Conservation (phyloP, 1,140 invertebrate genomes). For the Drosophila tsacasi region DNA sequence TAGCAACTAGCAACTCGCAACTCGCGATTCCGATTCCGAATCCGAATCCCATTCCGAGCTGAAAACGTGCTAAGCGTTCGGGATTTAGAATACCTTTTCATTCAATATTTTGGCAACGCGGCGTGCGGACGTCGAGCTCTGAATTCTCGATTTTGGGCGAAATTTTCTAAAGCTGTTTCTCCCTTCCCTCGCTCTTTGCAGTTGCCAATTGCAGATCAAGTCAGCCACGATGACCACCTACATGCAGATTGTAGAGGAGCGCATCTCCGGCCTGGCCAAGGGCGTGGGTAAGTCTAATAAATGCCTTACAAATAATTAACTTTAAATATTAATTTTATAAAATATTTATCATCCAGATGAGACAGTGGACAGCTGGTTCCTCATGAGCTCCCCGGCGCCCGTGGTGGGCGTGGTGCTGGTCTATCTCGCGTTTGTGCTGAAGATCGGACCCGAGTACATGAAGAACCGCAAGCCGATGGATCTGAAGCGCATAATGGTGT, state of each 20-base stretch:
- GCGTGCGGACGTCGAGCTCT: slow-evolving; percentile 64
- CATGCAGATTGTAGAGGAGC: slow-evolving; percentile 81
- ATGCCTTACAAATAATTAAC: not conserved
- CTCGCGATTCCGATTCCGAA: slow-evolving; percentile 23
- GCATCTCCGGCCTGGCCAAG: slow-evolving; percentile 76
- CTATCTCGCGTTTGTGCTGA: slow-evolving; percentile 90
- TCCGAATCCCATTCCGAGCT: slow-evolving; percentile 18
- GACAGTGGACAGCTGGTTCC: slow-evolving; percentile 87
- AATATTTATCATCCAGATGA: slow-evolving; percentile 86
- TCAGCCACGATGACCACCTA: slow-evolving; percentile 70
- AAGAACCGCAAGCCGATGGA: slow-evolving; percentile 89
- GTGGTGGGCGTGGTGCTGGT: slow-evolving; percentile 87
- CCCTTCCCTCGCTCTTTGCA: slow-evolving; percentile 19
- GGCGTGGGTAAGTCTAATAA: slow-evolving; percentile 73
- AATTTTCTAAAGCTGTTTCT: slow-evolving; percentile 58
- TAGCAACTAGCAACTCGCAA: slow-evolving; percentile 16
- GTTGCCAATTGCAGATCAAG: slow-evolving; percentile 42
- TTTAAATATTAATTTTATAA: not conserved
- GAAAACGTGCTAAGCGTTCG: slow-evolving; percentile 63
- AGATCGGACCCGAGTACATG: slow-evolving; percentile 91
- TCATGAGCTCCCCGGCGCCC: slow-evolving; percentile 88
- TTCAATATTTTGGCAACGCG: slow-evolving; percentile 80
- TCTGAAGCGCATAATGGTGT: slow-evolving; percentile 89
- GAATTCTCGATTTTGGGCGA: slow-evolving; percentile 50
- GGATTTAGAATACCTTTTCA: slow-evolving; percentile 74